A percentile compares a stretch with the other conserved stretches of the same genome.
These are phyloP conservation scores for Muntiacus reevesi DNA, from an alignment of 2,113 vertebrate species.

Conservation along the genomic window DNA sequence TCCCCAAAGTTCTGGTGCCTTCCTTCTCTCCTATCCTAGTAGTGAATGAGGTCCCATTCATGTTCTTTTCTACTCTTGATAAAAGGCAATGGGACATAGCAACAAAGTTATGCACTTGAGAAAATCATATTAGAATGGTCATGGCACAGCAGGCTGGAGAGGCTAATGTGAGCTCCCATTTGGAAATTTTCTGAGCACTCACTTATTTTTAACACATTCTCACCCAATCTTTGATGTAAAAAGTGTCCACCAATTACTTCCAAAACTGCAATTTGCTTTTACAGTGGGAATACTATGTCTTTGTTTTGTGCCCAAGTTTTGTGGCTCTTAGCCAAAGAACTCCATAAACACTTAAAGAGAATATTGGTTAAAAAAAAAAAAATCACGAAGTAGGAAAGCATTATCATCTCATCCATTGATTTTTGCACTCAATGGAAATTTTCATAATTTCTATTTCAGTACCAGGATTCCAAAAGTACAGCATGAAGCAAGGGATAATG, in stretches of 20 bases:
- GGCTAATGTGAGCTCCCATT: neutral
- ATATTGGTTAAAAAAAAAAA: neutral
- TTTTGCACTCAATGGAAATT: neutral
- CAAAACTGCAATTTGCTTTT: neutral
- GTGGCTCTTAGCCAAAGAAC: neutral
- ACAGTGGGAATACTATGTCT: neutral
- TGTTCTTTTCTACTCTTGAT: neutral
- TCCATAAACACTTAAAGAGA: neutral
- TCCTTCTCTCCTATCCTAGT: neutral
- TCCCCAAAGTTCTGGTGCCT: neutral
- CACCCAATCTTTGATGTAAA: neutral
- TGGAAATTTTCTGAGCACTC: neutral
- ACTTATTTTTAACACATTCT: neutral
- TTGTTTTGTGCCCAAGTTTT: neutral
- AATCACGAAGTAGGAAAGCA: neutral
- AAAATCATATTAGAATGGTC: neutral
- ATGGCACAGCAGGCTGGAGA: neutral
- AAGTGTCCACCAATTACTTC: neutral
- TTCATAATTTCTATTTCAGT: neutral
- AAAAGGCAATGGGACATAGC: neutral
- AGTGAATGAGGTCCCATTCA: neutral
- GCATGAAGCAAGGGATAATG: neutral
- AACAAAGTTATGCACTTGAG: neutral
- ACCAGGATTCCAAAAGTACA: neutral
- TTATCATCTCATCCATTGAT: fast-evolving